These are phyloP conservation scores for Saccopteryx leptura DNA, from an alignment of 2,113 vertebrate species.

Conservation along the genomic window DNA sequence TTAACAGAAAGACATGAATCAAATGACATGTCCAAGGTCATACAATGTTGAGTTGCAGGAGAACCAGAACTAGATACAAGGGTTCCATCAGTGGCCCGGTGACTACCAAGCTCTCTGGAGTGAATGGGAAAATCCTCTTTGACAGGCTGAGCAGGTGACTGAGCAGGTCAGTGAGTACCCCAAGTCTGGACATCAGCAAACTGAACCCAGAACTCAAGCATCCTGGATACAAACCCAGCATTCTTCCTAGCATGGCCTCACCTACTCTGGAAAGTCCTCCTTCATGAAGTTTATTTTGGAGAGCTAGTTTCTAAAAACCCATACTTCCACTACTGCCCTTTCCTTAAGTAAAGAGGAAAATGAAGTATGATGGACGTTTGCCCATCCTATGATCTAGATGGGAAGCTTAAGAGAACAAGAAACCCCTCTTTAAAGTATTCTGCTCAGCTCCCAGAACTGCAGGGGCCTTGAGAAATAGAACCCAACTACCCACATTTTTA, in stretches of 20 bases:
- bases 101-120: not conserved
- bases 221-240: not conserved
- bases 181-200: not conserved
- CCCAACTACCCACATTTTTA: not conserved
- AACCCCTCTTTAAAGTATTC: not conserved
- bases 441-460: not conserved
- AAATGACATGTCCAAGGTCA: not conserved
- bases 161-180: not conserved
- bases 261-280: not conserved
- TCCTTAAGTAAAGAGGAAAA: not conserved
- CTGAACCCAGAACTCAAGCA: not conserved
- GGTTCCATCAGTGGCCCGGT: not conserved
- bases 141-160: not conserved
- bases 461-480: not conserved
- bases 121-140: not conserved
- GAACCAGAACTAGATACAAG: not conserved
- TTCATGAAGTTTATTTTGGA: not conserved
- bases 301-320: not conserved
- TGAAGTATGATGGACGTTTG: not conserved
- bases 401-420: not conserved
- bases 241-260: not conserved
- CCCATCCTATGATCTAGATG: not conserved
- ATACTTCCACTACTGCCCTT: not conserved
- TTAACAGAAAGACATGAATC: conserved; percentile 13
- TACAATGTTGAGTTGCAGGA: not conserved